phyloP scores from a whole-genome alignment of 2,888 invertebrate genomes.

The Arrhopalites spinosus region DNA sequence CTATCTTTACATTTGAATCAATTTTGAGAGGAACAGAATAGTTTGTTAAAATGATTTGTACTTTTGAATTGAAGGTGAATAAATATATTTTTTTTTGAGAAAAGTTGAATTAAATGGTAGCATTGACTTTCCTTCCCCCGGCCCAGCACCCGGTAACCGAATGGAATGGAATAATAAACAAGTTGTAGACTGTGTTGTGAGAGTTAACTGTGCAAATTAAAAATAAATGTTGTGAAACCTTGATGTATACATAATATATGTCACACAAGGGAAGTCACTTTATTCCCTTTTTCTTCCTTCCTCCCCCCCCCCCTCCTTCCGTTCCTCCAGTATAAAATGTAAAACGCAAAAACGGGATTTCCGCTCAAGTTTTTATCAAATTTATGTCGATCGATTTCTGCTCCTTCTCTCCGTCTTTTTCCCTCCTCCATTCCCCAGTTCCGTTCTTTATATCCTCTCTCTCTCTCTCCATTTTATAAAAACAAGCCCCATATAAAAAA shows the following conservation, averaged over 20 bases:
- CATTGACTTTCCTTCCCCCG: not conserved
- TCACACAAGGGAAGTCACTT: conserved; percentile 38
- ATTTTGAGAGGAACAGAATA: no score
- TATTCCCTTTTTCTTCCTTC: conserved; percentile 37
- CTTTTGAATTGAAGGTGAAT: no score
- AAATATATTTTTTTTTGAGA: no score
- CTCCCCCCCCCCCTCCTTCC: conserved; percentile 5
- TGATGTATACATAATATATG: conserved; percentile 41
- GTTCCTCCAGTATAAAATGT: not conserved
- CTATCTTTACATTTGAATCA: no score
- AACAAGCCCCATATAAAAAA: not conserved
- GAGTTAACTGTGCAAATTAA: conserved; percentile 36
- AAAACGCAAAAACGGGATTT: conserved; percentile 42
- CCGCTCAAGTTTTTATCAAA: conserved; percentile 49
- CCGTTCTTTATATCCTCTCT: conserved; percentile 15
- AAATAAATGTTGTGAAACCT: conserved; percentile 40
- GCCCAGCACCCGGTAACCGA: conserved; percentile 14
- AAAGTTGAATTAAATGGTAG: not conserved
- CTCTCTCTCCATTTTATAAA: conserved; percentile 6
- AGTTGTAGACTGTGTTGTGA: no score
- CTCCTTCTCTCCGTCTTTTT: conserved; percentile 5
- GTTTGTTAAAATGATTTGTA: no score
- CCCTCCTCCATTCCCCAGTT: not conserved
- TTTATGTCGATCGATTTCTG: conserved; percentile 47
- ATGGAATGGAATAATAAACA: conserved; percentile 18